Evolutionary conservation across 2,797 vertebrate genomes (phyloP).

Genomic region (Sebastes taczanowskii): DNA sequence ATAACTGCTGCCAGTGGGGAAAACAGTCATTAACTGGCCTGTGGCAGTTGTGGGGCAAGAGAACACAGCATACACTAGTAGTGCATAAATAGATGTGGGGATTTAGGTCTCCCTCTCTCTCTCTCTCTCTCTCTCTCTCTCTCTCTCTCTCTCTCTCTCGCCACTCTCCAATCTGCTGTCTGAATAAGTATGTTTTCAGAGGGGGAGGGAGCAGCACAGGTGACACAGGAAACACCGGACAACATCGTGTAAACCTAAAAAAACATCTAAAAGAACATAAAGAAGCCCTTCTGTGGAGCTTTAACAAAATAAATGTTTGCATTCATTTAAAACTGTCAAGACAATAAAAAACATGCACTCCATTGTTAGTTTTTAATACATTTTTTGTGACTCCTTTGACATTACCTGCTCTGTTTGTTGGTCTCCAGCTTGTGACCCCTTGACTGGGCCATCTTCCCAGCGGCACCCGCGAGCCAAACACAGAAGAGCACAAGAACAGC

Average conservation of each 20-base stretch:
- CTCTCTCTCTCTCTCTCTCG: conserved; percentile 2
- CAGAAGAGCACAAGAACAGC: conserved; percentile 78
- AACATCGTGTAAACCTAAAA: conserved; percentile 45
- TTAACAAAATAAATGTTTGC: conserved; percentile 2
- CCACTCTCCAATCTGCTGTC: conserved; percentile 70
- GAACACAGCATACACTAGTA: conserved; percentile 59
- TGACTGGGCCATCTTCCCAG: conserved; percentile 68
- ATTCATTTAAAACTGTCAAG: not conserved
- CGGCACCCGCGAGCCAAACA: conserved; percentile 68
- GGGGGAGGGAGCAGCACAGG: conserved; percentile 53
- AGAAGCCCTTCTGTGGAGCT: not conserved
- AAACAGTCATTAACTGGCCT: conserved; percentile 47
- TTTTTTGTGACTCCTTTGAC: not conserved
- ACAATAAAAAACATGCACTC: not conserved
- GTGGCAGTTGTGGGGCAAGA: conserved; percentile 62
- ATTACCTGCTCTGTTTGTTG: conserved; percentile 84
- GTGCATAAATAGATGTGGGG: conserved; percentile 75
- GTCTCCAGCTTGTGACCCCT: conserved; percentile 78
- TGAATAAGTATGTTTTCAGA: conserved; percentile 56
- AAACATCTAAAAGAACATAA: conserved; percentile 3
- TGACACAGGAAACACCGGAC: conserved; percentile 63
- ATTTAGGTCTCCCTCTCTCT: conserved; percentile 70
- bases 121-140: conserved; percentile 29
- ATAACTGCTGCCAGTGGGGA: conserved; percentile 33
- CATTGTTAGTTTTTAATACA: not conserved